phyloP scores from a whole-genome alignment of 2,888 invertebrate species.

The Parelbella ahira region DNA sequence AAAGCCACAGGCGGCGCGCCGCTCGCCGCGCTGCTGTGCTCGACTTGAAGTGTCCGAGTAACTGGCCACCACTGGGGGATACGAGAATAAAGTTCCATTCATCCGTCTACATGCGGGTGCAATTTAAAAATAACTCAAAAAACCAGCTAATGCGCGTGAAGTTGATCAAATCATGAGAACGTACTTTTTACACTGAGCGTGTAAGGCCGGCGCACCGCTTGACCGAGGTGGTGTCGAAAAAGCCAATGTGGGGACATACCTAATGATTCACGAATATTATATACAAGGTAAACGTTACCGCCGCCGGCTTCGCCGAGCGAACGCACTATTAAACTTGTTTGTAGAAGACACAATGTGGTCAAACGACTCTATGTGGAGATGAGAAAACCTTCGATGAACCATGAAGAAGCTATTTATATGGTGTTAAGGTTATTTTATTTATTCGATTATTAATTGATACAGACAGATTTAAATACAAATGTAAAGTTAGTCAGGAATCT shows the following conservation, averaged over 20 bases:
- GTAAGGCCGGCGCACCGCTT: conserved; percentile 13
- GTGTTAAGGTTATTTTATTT: no score
- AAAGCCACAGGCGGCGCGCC: conserved; percentile 30
- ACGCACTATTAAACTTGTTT: no score
- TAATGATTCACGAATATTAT: conserved; percentile 17
- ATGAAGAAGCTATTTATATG: no score
- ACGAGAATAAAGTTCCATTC: conserved; percentile 4
- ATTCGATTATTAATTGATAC: no score
- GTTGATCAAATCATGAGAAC: conserved; percentile 10
- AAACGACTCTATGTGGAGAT: no score
- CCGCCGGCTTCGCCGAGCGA: no score
- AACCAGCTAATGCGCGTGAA: conserved; percentile 1
- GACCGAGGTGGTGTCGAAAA: conserved; percentile 17
- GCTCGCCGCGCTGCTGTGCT: conserved; percentile 39
- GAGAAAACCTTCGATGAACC: no score
- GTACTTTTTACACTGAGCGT: neutral
- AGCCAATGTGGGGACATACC: conserved; percentile 14
- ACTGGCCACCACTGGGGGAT: conserved; percentile 1
- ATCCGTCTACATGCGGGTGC: neutral
- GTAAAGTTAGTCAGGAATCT: no score
- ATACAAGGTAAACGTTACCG: neutral
- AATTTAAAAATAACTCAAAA: conserved; percentile 4
- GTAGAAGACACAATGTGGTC: no score
- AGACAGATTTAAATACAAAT: no score
- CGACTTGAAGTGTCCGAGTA: conserved; percentile 28